phyloP scores from a whole-genome alignment of 2,797 vertebrate species.

The Pelobates cultripes region DNA sequence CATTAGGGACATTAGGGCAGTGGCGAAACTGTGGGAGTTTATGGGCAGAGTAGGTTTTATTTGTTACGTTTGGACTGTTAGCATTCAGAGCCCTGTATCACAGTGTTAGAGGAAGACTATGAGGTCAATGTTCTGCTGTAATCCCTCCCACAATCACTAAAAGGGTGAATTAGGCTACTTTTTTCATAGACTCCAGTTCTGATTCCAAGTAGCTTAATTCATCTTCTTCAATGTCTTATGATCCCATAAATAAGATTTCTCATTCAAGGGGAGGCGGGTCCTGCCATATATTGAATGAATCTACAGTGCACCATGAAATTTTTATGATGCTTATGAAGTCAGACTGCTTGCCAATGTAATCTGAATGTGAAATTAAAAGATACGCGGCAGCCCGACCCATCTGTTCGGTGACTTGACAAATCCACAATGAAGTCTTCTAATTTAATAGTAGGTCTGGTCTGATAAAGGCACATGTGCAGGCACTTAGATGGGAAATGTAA shows the following conservation, averaged over 20 bases:
- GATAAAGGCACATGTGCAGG: slow-evolving; percentile 57
- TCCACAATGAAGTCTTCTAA: slow-evolving; percentile 53
- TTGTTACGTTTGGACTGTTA: no score
- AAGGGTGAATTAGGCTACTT: neutral
- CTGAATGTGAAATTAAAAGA: slow-evolving; percentile 55
- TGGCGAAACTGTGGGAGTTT: no score
- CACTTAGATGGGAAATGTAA: slow-evolving; percentile 53
- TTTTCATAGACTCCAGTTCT: neutral
- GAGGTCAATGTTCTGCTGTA: no score
- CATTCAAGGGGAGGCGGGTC: no score
- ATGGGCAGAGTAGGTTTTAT: no score
- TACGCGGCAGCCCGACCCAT: slow-evolving; percentile 54
- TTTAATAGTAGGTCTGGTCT: slow-evolving; percentile 60
- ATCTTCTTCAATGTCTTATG: no score
- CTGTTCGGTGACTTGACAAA: slow-evolving; percentile 54
- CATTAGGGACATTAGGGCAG: no score
- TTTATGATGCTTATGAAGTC: slow-evolving; percentile 29
- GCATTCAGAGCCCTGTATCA: no score
- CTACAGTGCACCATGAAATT: slow-evolving; percentile 40
- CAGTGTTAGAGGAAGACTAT: no score
- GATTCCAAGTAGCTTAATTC: no score
- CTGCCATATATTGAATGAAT: slow-evolving; percentile 22
- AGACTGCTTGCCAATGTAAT: slow-evolving; percentile 56
- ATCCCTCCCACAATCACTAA: no score
- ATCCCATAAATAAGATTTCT: no score